A percentile compares a stretch with the other conserved stretches of the same genome.
phyloP scores from a whole-genome alignment of 2,888 invertebrate genomes.

The Pristionchus mayeri region DNA sequence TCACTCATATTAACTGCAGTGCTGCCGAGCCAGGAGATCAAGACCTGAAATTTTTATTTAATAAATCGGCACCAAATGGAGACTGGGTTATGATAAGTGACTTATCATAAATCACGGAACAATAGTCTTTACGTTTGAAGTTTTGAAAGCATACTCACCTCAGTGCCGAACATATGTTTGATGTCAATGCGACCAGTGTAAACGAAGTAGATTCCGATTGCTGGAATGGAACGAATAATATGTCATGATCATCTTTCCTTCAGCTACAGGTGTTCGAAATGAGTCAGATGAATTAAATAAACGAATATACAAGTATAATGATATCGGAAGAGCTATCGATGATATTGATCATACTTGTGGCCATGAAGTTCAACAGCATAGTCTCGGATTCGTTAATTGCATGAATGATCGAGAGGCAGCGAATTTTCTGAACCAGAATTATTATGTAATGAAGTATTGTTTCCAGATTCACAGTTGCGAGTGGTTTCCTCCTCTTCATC shows the following conservation, averaged over 20 bases:
- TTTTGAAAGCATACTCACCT: background rate
- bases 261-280: background rate
- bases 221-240: background rate
- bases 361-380: conserved; percentile 30
- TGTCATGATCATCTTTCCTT: background rate
- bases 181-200: conserved; percentile 11
- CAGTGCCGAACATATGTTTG: background rate
- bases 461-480: background rate
- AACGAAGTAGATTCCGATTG: conserved; percentile 33
- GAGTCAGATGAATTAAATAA: no score
- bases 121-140: no score
- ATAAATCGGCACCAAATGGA: background rate
- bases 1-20: background rate
- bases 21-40: background rate
- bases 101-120: background rate
- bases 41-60: background rate
- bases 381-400: conserved; percentile 12
- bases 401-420: background rate
- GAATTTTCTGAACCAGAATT: conserved; percentile 25
- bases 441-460: no score
- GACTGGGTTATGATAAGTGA: background rate
- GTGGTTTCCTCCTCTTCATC: conserved; percentile 35
- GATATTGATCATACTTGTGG: conserved; percentile 11
- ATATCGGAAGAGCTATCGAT: no score
- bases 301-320: background rate